Evolutionary conservation across 2,888 invertebrate species (phyloP), one percentile per base, ranked within the genome.

Genomic region (Belgica antarctica): DNA sequence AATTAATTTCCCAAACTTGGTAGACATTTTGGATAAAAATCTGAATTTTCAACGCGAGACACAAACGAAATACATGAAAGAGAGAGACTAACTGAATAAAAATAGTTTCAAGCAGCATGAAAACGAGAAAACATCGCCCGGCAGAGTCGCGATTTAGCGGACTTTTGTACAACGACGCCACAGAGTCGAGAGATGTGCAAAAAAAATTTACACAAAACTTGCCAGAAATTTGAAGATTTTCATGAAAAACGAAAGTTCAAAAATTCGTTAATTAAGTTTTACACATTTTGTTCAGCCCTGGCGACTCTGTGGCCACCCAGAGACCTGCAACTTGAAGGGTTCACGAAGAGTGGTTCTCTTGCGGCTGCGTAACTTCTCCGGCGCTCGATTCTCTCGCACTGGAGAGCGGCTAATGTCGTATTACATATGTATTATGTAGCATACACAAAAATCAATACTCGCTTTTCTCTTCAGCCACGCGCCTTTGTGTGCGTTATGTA

Each of bases 11-110:
- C 17, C 68, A 52, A 68, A 68, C 68, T 68, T 68, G 68, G 68
- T 68, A 68, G 68, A 68, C 68, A 68, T 68, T 68, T 68, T 68
- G 68, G 68, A 68, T 68, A 57, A 68, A 68, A 52, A 28, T 57
- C 34, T 25, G 47, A 65, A 47, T 52, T 52, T 68, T 68, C 34
- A 31, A 57, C 68, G 68, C 68, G 68, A 68, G 68, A 68, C 57
- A 68, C 68, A 68, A 66, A 66, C 66, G 66, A 66, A 66, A 66
- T 57, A 57, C 52, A 68, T 47, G 68, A 68, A 68, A 68, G 68
- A 68, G 68, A 68, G 68, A 68, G 68, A 57, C 68, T 52, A 68
- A 68, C 68, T 68, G 68, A 68, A 68, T 28, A 47, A 68, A 68
- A 68, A 68, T 66, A 66, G 47, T 68, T 68, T 68, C n/a, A n/a